Percentiles rank a stretch among this genome's conserved stretches.
These are phyloP conservation scores for Diaperis boleti DNA, from an alignment of 2,888 invertebrate genomes.

Conservation along the genomic window DNA sequence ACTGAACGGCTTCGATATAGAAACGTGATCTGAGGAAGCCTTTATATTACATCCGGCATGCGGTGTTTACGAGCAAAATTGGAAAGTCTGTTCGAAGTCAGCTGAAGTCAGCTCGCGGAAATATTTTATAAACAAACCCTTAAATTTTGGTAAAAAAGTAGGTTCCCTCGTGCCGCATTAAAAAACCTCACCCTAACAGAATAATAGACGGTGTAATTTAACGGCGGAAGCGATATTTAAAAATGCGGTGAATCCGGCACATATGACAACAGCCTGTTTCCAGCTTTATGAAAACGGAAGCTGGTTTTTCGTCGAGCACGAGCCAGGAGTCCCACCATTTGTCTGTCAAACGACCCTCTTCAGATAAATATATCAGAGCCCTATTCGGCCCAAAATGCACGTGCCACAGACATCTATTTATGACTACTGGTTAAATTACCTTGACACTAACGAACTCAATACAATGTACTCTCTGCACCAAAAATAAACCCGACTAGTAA, in stretches of 20 bases:
- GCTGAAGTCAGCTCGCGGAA: constrained; percentile 49
- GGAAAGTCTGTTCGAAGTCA: constrained; percentile 45
- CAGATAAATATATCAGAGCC: constrained; percentile 62
- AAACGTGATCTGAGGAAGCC: constrained; percentile 58
- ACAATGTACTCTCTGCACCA: constrained; percentile 44
- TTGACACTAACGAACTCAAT: constrained; percentile 64
- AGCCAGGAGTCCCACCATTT: constrained; percentile 62
- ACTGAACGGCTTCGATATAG: constrained; percentile 59
- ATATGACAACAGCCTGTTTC: constrained; percentile 66
- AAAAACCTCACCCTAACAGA: constrained; percentile 38
- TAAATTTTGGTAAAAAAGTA: constrained; percentile 47
- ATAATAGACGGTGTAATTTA: constrained; percentile 58
- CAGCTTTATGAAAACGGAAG: constrained; percentile 67
- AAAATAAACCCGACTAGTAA: constrained; percentile 40
- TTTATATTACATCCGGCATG: constrained; percentile 49
- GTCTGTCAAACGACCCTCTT: constrained; percentile 63
- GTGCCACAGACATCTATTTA: constrained; percentile 62
- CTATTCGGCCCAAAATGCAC: constrained; percentile 61
- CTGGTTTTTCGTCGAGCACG: constrained; percentile 58
- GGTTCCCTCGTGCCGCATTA: constrained; percentile 11
- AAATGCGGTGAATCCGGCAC: constrained; percentile 61
- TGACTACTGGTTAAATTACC: constrained; percentile 65
- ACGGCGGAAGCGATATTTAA: constrained; percentile 61
- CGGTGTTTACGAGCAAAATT: constrained; percentile 39
- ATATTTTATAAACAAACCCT: constrained; percentile 57